phyloP scores from a whole-genome alignment of 2,113 vertebrate genomes.

The Butastur rufipennis region DNA sequence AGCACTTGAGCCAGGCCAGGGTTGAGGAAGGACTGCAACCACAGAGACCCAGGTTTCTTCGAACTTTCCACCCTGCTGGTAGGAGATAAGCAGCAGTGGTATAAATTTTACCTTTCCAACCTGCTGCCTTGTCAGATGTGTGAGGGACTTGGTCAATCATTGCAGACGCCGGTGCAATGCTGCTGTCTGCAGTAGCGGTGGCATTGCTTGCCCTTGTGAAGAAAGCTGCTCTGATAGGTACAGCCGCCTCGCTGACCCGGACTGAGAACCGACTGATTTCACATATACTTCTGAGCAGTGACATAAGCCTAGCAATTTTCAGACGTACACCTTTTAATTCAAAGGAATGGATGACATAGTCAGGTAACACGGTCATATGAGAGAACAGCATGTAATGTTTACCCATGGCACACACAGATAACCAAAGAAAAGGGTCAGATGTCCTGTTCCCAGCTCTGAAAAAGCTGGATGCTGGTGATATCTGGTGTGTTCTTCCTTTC shows the following conservation, averaged over 20 bases:
- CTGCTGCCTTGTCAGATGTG: background rate
- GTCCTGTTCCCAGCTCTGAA: background rate
- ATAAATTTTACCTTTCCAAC: background rate
- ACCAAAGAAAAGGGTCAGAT: background rate
- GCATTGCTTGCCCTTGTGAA: background rate
- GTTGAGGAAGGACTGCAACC: background rate
- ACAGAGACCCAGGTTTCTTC: background rate
- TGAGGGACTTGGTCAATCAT: fast-evolving
- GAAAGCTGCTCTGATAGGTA: background rate
- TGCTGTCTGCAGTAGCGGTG: background rate
- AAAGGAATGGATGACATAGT: background rate
- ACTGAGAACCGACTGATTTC: fast-evolving
- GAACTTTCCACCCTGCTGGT: fast-evolving
- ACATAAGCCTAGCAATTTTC: background rate
- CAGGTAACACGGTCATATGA: background rate
- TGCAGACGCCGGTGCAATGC: background rate
- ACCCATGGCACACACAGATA: background rate
- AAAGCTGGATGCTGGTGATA: background rate
- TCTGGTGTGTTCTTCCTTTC: background rate
- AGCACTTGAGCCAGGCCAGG: background rate
- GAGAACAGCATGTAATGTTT: background rate
- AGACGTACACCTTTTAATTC: background rate
- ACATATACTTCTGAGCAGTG: background rate
- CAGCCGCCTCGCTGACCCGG: fast-evolving
- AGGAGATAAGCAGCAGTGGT: background rate